Evolutionary conservation across 2,797 vertebrate genomes (phyloP), one percentile per base, ranked within the genome.

Genomic region (Tangara arthus): DNA sequence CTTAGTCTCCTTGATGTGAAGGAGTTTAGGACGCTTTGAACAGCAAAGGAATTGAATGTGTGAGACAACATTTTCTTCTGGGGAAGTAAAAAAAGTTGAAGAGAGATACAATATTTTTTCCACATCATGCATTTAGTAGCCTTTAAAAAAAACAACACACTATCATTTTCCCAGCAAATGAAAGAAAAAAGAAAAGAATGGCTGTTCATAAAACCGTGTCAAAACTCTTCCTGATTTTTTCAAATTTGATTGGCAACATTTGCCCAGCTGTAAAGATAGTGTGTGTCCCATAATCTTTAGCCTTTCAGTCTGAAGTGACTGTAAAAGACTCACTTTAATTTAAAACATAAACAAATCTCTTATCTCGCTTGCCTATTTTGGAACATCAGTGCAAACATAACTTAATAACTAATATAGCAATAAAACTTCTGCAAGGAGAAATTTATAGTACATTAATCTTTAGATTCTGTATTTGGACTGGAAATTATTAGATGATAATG

Each of bases 401-500:
- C 96, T 97, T 97, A 97, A 97, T 97, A 97, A 96, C 77, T 96
- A 89, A 96, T 96, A 94, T 3, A 93, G 96, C 88, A 97, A 97
- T 98, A 97, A 97, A 97, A 90, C 78, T 97, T 96, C 91, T 96
- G 55, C 75, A 93, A 93, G 82, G 85, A 94, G 84, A 97, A 95
- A 98, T 97, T 97, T 97, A 97, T 97, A 95, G 94, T 80, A 69
- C 93, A 93, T 97, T 97, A 96, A 97, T 95, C 80, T 86, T 90
- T 84, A 86, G 85, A 95, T 95, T 91, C 94, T 96, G 84, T 97
- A 95, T 97, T 97, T 97, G 80, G 90, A 92, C 77, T 97, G 91
- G 86, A 96, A 96, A 80, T 95, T 87, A 97, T 97, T 97, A 90
- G 72, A 89, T 93, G 93, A 96, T 98, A 97, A 97, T 98, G 96